Evolutionary conservation across 35 echinoderm and acorn worm genomes (phyloP).

Genomic region (Ophiothrix spiculata): DNA sequence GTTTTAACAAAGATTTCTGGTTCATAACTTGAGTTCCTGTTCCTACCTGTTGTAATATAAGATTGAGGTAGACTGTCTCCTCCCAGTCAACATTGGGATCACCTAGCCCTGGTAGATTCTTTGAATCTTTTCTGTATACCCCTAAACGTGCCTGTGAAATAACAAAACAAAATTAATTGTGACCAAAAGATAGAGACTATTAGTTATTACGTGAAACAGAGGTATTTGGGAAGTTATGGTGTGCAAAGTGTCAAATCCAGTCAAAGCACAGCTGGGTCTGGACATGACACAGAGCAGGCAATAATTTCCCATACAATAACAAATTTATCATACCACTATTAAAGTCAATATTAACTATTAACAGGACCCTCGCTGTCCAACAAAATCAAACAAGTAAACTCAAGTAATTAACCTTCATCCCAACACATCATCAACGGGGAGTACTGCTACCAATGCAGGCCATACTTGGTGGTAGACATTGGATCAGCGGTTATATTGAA

Average conservation of each 20-base stretch:
- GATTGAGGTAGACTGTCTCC: slow-evolving; percentile 98
- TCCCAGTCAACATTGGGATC: slow-evolving; percentile 97
- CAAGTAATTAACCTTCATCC: not conserved
- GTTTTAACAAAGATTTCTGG: no score
- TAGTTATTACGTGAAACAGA: no score
- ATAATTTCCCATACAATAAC: no score
- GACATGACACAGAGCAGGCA: no score
- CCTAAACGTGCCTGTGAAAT: slow-evolving; percentile 65
- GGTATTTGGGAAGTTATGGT: not conserved
- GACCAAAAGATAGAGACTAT: not conserved
- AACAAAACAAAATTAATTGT: not conserved
- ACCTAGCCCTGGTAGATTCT: slow-evolving; percentile 92
- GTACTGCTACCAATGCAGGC: no score
- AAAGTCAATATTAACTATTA: no score
- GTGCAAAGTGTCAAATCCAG: not conserved
- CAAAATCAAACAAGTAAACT: not conserved
- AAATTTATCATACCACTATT: no score
- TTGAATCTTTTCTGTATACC: slow-evolving; percentile 91
- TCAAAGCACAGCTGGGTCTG: not conserved
- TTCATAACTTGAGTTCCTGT: not conserved
- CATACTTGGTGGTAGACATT: no score
- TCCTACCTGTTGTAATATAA: slow-evolving; percentile 97
- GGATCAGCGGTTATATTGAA: no score
- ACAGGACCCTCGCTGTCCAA: not conserved
- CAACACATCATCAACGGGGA: no score